A percentile compares a stretch with the other conserved stretches of the same genome.
Conservation (phyloP, 2,888 invertebrate genomes). For the Drosophila putrida region DNA sequence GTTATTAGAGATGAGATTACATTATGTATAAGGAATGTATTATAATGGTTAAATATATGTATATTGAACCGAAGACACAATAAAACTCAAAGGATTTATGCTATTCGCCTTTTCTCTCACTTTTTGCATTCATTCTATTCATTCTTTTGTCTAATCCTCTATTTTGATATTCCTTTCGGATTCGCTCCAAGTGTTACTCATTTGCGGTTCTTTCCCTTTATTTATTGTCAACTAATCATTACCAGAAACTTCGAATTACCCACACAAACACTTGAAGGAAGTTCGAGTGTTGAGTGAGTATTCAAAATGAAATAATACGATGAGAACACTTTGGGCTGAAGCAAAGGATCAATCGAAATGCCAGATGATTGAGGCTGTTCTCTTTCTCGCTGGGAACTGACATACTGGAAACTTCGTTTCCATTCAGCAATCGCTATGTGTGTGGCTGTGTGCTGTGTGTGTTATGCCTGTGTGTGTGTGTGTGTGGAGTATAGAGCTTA, state of each 20-base stretch:
- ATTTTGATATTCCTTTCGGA: not conserved
- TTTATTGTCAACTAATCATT: slow-evolving; percentile 76
- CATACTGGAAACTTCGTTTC: slow-evolving; percentile 5
- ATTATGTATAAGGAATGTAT: slow-evolving; percentile 17
- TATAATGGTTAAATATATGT: slow-evolving; percentile 23
- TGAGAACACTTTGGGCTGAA: slow-evolving; percentile 24
- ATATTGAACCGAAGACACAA: slow-evolving; percentile 37
- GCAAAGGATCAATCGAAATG: slow-evolving; percentile 15
- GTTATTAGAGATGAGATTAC: slow-evolving; percentile 20
- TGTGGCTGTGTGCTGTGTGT: slow-evolving; percentile 5
- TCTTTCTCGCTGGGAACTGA: slow-evolving; percentile 16
- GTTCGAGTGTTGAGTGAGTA: slow-evolving; percentile 2
- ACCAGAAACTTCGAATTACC: slow-evolving; percentile 47
- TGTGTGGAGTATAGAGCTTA: slow-evolving; percentile 70
- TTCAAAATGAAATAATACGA: slow-evolving; percentile 23
- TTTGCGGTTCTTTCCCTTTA: slow-evolving; percentile 12
- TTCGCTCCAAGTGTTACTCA: not conserved
- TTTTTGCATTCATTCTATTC: too few species aligned
- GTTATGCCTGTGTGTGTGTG: not conserved
- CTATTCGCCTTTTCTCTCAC: not conserved
- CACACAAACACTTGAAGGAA: slow-evolving; percentile 1
- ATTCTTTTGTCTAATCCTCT: slow-evolving; percentile 3
- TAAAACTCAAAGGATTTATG: slow-evolving; percentile 18
- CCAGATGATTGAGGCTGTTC: slow-evolving; percentile 6
- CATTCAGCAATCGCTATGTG: slow-evolving; percentile 17